Percentiles rank a stretch among this genome's conserved stretches.
Conservation (phyloP, 2,888 invertebrate genomes). For the Cyaniris semiargus region DNA sequence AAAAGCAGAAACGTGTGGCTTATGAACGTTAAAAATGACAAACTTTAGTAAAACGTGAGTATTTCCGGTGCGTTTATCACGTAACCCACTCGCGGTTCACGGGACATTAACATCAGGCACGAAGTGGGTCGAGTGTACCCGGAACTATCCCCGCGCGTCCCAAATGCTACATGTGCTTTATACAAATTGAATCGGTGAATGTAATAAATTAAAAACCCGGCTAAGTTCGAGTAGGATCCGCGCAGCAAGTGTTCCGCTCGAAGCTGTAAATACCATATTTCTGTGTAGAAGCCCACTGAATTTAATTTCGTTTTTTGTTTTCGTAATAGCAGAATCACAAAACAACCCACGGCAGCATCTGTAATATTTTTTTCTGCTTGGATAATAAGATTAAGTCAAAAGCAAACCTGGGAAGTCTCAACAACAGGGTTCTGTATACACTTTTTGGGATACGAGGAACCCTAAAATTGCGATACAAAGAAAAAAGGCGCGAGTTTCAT, state of each 20-base stretch:
- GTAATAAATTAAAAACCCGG: neutral
- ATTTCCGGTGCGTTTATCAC: neutral
- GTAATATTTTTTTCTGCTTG: neutral
- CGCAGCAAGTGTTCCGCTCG: neutral
- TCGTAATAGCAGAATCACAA: neutral
- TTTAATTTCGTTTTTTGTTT: neutral
- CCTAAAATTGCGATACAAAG: neutral
- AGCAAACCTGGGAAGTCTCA: no score
- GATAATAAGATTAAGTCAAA: no score
- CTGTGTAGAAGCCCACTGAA: no score
- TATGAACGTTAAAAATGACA: neutral
- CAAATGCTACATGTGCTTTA: neutral
- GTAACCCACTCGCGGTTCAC: neutral
- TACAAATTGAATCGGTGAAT: neutral
- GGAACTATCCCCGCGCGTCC: neutral
- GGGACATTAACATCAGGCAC: neutral
- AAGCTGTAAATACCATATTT: no score
- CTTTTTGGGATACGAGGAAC: neutral
- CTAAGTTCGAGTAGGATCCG: neutral
- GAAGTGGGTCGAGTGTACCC: slow-evolving; percentile 2
- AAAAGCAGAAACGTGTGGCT: neutral
- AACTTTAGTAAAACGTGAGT: neutral
- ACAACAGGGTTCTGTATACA: neutral
- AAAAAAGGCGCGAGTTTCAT: neutral
- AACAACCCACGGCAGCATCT: neutral